Conservation (phyloP, 2,113 vertebrate genomes). For the Hippocampus abdominalis region DNA sequence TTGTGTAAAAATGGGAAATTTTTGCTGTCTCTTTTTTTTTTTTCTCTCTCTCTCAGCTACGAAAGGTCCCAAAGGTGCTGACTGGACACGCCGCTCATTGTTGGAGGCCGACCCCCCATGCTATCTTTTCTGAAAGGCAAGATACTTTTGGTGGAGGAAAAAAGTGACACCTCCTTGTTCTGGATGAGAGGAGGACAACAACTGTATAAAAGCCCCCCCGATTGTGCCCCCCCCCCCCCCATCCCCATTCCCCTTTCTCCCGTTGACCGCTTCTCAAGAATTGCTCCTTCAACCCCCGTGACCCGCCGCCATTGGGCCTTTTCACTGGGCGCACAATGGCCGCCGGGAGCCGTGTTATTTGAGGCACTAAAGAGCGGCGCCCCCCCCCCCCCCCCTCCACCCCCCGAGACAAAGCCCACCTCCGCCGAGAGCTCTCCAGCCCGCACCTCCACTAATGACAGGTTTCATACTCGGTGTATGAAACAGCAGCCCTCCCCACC, state of each 20-base stretch:
- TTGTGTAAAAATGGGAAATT: conserved; percentile 41
- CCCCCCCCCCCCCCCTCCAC: conserved; percentile 50
- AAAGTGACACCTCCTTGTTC: conserved; percentile 38
- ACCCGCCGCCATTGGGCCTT: conserved; percentile 56
- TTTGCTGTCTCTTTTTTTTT: conserved; percentile 42
- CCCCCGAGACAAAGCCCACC: conserved; percentile 68
- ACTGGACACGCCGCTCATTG: conserved; percentile 43
- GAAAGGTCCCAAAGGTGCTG: conserved; percentile 61
- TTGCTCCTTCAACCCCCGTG: conserved; percentile 57
- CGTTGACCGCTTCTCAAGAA: conserved; percentile 62
- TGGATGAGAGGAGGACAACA: conserved; percentile 72
- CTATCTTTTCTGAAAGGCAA: conserved; percentile 1
- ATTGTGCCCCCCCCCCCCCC: conserved; percentile 20
- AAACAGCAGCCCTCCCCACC: conserved; percentile 61
- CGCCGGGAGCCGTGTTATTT: conserved; percentile 73
- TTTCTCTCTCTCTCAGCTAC: conserved; percentile 45
- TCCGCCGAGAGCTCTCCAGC: conserved; percentile 69
- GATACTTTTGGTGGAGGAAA: background rate
- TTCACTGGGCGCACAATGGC: conserved; percentile 71
- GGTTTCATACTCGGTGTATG: conserved; percentile 75
- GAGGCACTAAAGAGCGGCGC: conserved; percentile 76
- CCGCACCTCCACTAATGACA: conserved; percentile 75
- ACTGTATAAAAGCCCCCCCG: conserved; percentile 58
- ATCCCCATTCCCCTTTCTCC: conserved; percentile 59
- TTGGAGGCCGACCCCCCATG: conserved; percentile 41